Base-by-base conservation (phyloP, 2,888 invertebrate species). In the Agonopterix heracliana region DNA sequence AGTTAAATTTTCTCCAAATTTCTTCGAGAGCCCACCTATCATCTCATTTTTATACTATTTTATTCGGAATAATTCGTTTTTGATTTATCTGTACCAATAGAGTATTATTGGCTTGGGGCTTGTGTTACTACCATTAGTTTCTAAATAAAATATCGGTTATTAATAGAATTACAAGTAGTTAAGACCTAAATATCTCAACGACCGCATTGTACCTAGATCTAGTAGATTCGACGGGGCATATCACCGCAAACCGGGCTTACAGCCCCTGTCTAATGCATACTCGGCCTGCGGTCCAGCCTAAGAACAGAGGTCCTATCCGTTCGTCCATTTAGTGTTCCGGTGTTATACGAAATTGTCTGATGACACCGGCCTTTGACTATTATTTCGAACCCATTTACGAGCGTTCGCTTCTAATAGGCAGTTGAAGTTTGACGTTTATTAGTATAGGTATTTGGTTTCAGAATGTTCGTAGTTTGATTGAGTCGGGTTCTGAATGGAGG, bases 391-490 rank as follows among this genome's bases (percentile, higher is more conserved):
- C 41, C 55, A 51, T 48, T 46, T 52, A 41, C 47, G 38, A 44
- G 38, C 35, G 26, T 46, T 46, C 49, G 34, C 46, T 41, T 57
- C 59, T 59, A 60, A 60, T 67, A 58, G 59, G 51, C 56, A 45
- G 50, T 50, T 56, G 54, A 55, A 54, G 54, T 54, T 54, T 47
- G 48, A 50, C 55, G 54, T 59, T 65, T 57, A 62, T 64, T 17
- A 10, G 34, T 34, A 44, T 26, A 26, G 26, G 26, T 12, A n/a
- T 12, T 5, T 36, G 45, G 13, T 36, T 45, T 45, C 36, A 5
- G 45, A 74, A 80, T 74, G 66, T 60, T 56, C 50, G 51, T 74
- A 78, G 81, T 80, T 81, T 72, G 78, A 82, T 81, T 74, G 78
- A 78, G 75, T 80, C 55, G 48, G 56, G 62, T 56, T 57, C 66